Conservation (phyloP, 2,888 invertebrate genomes). For the Adelphocoris suturalis region DNA sequence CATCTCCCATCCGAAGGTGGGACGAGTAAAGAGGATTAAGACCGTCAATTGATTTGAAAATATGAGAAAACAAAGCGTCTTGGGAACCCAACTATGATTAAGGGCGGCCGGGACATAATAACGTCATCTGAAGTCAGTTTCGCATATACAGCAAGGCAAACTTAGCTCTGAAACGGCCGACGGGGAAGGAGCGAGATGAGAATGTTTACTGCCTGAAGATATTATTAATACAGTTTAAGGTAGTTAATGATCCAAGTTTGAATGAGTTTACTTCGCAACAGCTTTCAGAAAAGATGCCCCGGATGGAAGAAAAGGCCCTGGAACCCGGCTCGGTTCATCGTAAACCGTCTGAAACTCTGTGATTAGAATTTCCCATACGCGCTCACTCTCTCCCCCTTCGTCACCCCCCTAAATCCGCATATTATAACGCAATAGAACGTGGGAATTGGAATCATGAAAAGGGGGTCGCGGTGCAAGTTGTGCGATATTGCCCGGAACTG, state of each 20-base stretch:
- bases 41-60: background rate
- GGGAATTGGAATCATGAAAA: slow-evolving; percentile 20
- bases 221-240: slow-evolving; percentile 65
- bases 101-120: slow-evolving; percentile 36
- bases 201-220: slow-evolving; percentile 63
- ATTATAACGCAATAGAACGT: slow-evolving; percentile 19
- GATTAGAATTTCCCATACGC: slow-evolving; percentile 52
- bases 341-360: slow-evolving; percentile 50
- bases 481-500: background rate
- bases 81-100: background rate
- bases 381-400: background rate
- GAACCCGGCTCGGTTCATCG: slow-evolving; percentile 19
- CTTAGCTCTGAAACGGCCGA: slow-evolving; percentile 43
- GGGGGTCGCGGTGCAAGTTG: slow-evolving; percentile 6
- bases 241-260: slow-evolving; percentile 66
- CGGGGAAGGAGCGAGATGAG: slow-evolving; percentile 47
- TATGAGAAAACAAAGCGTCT: slow-evolving; percentile 21
- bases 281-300: slow-evolving; percentile 65
- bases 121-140: slow-evolving; percentile 57
- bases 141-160: slow-evolving; percentile 26
- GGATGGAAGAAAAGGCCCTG: slow-evolving; percentile 60
- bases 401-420: slow-evolving; percentile 8
- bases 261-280: slow-evolving; percentile 68
- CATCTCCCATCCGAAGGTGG: background rate
- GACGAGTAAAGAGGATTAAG: background rate